Evolutionary conservation across 2,113 vertebrate genomes (phyloP), one percentile per base, ranked within the genome.

Genomic region (Numida meleagris): DNA sequence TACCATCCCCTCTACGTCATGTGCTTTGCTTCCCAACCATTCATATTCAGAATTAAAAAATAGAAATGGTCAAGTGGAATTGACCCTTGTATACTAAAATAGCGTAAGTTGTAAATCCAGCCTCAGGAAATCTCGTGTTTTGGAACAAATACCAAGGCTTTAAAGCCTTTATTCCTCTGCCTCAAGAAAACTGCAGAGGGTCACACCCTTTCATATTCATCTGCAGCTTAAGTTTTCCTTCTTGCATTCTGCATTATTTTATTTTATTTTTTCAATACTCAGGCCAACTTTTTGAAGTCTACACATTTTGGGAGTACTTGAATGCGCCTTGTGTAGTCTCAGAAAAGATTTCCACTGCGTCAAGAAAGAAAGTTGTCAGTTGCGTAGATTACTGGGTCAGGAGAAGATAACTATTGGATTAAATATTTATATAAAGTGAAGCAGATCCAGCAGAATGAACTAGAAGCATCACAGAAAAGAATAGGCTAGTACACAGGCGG

Each of bases 61-160:
- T 67, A 90, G 76, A 93, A 95, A 84, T 82, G 89, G 91, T 93
- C 92, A 95, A 96, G 67, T 88, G 53, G 82, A 90, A 72, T 87
- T 96, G 93, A 92, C 93, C 81, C 51, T 72, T 79, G 61, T 81
- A 31, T 90, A 76, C 80, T 89, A 89, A 97, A 96, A 96, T 94
- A 94, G 85, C 40, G 8, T 53, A 86, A 88, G 25, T 76, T 95
- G 27, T 74, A 88, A 93, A 42, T 88, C 89, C 92, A 91, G 36
- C 81, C 50, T 91, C 85, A 82, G 94, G 82, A 96, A 94, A 74
- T 93, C 79, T 88, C 68, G 29, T 88, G 59, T 90, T 90, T 93
- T 88, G 73, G 57, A 88, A 92, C 46, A 93, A 96, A 84, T 82
- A 80, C 31, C 34, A 45, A 91, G 16, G 25, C 19, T 92, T 93